Evolutionary conservation across 2,113 vertebrate genomes (phyloP), one percentile per base, ranked within the genome.

Genomic region (Notarius quadriscutis): DNA sequence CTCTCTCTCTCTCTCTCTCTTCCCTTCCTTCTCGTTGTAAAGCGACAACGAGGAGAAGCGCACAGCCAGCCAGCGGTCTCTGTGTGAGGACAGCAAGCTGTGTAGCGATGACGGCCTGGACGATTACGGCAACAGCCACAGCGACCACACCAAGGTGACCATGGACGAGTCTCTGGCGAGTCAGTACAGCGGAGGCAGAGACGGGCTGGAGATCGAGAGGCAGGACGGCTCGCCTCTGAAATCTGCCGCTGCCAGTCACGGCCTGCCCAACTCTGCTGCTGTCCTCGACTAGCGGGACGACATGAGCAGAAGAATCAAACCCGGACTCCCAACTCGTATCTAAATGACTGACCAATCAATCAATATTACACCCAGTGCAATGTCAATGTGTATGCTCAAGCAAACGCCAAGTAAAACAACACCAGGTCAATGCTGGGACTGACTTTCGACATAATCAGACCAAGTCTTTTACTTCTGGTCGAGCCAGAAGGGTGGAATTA

Each of bases 41-140:
- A 98, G 97, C 51, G 97, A 98, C 91, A 97, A 97, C 0, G 97
- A 97, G 88, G 97, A 98, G 90, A 98, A 98, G 92, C 94, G 90
- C 7, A 97, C 96, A 0, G 96, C 96, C 91, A 98, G 97, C 92
- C 97, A 95, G 92, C 95, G 95, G 0, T 98, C 97, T 0, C 95
- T 98, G 90, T 96, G 96, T 0, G 97, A 96, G 4, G 95, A 96
- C 79, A 97, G 96, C 90, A 97, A 97, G 86, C 90, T 95, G 92
- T 94, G 96, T 75, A 96, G 95, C 88, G 97, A 97, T 0, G 95
- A 97, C 7, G 96, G 96, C 94, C 93, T 97, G 93, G 95, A 94
- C 0, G 96, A 97, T 83, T 97, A 96, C 41, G 96, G 96, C 1
- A 96, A 96, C 89, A 96, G 97, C 65, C 96, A 96, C 50, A 97